A percentile compares a stretch with the other conserved stretches of the same genome.
These are phyloP conservation scores for Stenchaetothrips biformis DNA, from an alignment of 2,888 invertebrate species.

Conservation along the genomic window DNA sequence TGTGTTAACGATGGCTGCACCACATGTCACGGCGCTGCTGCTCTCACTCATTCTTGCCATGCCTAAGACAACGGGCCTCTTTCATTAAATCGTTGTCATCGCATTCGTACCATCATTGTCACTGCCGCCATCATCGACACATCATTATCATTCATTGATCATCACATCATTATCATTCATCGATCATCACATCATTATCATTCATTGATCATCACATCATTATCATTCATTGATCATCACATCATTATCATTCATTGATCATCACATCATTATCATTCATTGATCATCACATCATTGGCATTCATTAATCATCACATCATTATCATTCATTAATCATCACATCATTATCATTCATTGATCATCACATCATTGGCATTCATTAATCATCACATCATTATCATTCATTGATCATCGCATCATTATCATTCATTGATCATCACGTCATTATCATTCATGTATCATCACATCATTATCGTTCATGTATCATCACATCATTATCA, in stretches of 20 bases:
- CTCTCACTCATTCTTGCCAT: no score
- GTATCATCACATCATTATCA: neutral
- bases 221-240: neutral
- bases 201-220: neutral
- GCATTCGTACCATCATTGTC: no score
- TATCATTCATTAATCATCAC: neutral
- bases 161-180: neutral
- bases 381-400: neutral
- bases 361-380: neutral
- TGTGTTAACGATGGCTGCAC: slow-evolving; percentile 16
- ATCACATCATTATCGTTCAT: neutral
- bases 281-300: neutral
- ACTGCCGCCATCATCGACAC: neutral
- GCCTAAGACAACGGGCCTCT: no score
- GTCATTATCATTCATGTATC: neutral
- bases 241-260: neutral
- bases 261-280: neutral
- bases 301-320: neutral
- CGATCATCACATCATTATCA: neutral
- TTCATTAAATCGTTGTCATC: no score
- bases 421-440: neutral
- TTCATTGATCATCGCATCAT: neutral
- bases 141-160: neutral
- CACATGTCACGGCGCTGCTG: neutral
- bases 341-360: neutral